These are phyloP conservation scores for Theristicus caerulescens DNA, from an alignment of 2,113 vertebrate genomes.

Conservation along the genomic window DNA sequence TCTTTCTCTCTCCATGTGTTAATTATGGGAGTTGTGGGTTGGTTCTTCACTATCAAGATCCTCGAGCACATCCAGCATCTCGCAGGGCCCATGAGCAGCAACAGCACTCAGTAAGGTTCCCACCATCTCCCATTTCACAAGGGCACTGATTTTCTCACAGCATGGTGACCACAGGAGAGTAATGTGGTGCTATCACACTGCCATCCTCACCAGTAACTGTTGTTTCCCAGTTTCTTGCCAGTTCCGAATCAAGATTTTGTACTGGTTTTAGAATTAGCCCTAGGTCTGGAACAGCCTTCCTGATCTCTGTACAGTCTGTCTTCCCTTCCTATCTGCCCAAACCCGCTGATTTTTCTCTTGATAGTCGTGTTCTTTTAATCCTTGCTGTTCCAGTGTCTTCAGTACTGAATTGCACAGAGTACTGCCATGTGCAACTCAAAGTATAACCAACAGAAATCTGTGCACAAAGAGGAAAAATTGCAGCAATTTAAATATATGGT, in stretches of 20 bases:
- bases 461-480: background rate
- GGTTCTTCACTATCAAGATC: slow-evolving; percentile 14
- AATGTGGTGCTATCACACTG: background rate
- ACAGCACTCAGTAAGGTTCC: slow-evolving; percentile 2
- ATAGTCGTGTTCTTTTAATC: background rate
- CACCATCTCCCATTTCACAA: background rate
- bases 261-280: background rate
- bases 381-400: background rate
- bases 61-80: background rate
- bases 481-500: background rate
- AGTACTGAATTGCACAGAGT: background rate
- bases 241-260: background rate
- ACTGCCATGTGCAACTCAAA: background rate
- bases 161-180: background rate
- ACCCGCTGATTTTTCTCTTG: background rate
- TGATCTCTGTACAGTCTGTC: background rate
- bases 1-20: slow-evolving; percentile 6
- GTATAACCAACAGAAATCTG: background rate
- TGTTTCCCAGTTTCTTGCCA: background rate
- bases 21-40: background rate
- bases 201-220: background rate
- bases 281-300: background rate
- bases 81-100: background rate
- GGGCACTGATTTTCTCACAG: background rate
- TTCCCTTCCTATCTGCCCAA: background rate